Evolutionary conservation across 2,888 invertebrate genomes (phyloP), one percentile per base, ranked within the genome.

Genomic region (Melanostoma mellinum): DNA sequence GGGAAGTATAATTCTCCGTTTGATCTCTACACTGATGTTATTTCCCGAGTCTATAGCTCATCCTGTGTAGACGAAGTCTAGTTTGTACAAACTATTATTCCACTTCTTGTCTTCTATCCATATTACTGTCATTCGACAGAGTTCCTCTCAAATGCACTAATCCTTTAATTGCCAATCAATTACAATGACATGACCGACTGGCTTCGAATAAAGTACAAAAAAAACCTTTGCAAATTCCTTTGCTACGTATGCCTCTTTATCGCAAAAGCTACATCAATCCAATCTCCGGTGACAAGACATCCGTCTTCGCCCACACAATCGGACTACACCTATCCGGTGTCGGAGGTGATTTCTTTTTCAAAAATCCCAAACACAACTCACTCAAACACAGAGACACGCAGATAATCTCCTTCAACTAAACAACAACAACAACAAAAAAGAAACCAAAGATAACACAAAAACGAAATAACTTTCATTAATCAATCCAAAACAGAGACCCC

Each of bases 381-480:
- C 61, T 69, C 69, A 35, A 69, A 38, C 44, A 33, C 30, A 35
- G 20, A 52, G 46, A 50, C 44, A 33, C 30, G 40, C 10, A 52
- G 46, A 50, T 52, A 44, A 75, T 48, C 46, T 61, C 61, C 40
- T 10, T 10, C 40, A 5, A 6, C 20, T 20, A 20, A 20, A 20
- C 20, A 20, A 20, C 20, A 20, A 20, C 20, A 20, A 20, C 20
- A 32, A 46, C 32, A 32, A 30, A 46, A 69, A 73, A 82, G 68
- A 84, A 74, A 78, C 77, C n/a, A 30, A 36, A 63, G 74, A 84
- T 63, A 75, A 77, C 35, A 58, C 60, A 61, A 74, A 68, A 77
- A 50, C 46, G 40, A 79, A 84, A 74, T 84, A 79, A 79, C 74
- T 75, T 69, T 71, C 84, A 84, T 84, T 84, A 79, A 84, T 84